These are phyloP conservation scores for Bilobella aurantiaca DNA, from an alignment of 1,140 invertebrate genomes.

Conservation along the genomic window DNA sequence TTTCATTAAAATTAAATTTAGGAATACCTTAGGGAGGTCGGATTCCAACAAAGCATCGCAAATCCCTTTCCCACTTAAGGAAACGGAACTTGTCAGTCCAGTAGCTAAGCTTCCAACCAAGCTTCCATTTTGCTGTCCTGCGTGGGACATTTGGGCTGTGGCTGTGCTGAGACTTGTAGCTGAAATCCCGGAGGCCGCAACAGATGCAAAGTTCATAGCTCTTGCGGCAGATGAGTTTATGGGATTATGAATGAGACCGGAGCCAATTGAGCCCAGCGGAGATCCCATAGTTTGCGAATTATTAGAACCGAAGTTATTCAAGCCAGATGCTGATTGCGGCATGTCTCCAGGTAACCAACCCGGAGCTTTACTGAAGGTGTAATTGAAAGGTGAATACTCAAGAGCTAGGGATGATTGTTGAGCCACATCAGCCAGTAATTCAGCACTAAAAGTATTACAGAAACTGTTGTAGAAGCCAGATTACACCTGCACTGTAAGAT, in stretches of 20 bases:
- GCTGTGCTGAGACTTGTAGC: constrained; percentile 25
- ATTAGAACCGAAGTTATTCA: not conserved
- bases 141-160: constrained; percentile 30
- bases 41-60: constrained; percentile 6
- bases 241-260: constrained; percentile 13
- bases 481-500: not conserved
- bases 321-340: not conserved
- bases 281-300: not conserved
- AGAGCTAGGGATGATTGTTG: constrained; percentile 11
- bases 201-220: constrained; percentile 36
- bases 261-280: constrained; percentile 1
- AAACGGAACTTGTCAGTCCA: not conserved
- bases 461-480: not conserved
- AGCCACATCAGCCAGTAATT: constrained; percentile 11
- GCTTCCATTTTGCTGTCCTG: constrained; percentile 19
- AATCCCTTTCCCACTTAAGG: no score
- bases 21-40: constrained; percentile 26
- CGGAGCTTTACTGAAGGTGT: constrained; percentile 50
- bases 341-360: constrained; percentile 33
- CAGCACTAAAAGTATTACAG: constrained; percentile 11
- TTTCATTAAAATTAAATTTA: no score
- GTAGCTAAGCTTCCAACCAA: not conserved
- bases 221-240: constrained; percentile 15
- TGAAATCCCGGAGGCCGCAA: constrained; percentile 35
- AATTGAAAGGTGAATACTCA: constrained; percentile 72